phyloP scores from a whole-genome alignment of 1,140 invertebrate species.

The Anoplolepis gracilipes region DNA sequence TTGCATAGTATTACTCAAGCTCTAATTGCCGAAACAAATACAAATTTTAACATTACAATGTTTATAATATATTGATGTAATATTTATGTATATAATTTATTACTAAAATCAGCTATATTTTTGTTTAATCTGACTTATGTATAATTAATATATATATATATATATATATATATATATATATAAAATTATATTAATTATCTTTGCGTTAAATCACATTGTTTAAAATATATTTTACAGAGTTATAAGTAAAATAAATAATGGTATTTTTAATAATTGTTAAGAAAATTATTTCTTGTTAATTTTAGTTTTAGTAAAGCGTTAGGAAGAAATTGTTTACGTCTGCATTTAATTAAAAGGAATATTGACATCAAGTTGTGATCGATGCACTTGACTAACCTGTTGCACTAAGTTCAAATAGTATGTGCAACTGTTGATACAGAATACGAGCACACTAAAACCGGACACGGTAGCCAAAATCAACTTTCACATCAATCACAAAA shows the following conservation, averaged over 20 bases:
- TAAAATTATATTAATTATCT: slow-evolving; percentile 1
- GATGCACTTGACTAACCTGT: slow-evolving; percentile 44
- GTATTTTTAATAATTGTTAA: slow-evolving; percentile 6
- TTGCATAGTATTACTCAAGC: background rate
- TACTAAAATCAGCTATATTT: background rate
- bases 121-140: background rate
- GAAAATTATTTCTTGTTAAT: background rate
- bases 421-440: slow-evolving; percentile 24
- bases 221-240: background rate
- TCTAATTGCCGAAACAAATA: background rate
- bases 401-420: slow-evolving; percentile 20
- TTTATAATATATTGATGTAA: background rate
- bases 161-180: too few relatives aligned
- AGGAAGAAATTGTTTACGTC: background rate
- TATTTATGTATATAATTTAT: background rate
- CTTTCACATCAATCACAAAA: slow-evolving; percentile 46
- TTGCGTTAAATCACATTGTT: background rate
- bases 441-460: slow-evolving; percentile 19
- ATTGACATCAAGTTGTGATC: background rate
- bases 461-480: slow-evolving; percentile 27
- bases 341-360: background rate
- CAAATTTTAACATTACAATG: background rate
- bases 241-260: background rate
- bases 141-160: too few relatives aligned
- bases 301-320: background rate